Conservation (phyloP, 2,888 invertebrate genomes). For the Antheraea assamensis region DNA sequence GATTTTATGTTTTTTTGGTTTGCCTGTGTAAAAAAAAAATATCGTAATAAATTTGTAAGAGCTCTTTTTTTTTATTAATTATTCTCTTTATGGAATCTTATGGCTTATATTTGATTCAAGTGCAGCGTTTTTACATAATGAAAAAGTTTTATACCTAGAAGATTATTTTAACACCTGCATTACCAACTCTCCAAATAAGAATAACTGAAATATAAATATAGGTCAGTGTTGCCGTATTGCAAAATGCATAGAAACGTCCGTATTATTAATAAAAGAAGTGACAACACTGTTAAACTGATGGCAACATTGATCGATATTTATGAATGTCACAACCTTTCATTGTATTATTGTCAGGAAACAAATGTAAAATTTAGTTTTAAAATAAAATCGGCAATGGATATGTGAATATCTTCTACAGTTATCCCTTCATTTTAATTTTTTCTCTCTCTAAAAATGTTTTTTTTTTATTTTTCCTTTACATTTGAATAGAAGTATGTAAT, state of each 20-base stretch:
- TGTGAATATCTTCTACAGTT: neutral
- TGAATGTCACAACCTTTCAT: neutral
- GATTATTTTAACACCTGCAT: neutral
- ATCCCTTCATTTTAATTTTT: neutral
- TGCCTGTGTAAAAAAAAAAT: constrained; percentile 10
- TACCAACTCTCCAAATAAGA: neutral
- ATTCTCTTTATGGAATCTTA: no score
- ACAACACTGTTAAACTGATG: neutral
- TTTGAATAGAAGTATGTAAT: neutral
- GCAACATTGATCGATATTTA: neutral
- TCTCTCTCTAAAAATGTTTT: neutral
- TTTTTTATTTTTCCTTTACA: neutral
- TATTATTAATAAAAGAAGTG: neutral
- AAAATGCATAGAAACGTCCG: neutral
- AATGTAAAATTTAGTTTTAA: constrained; percentile 8
- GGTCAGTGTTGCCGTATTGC: neutral
- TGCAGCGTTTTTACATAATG: no score
- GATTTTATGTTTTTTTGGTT: neutral
- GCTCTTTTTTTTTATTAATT: constrained; percentile 4
- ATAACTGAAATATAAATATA: neutral
- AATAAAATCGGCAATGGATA: constrained; percentile 18
- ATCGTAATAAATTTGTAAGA: constrained; percentile 2
- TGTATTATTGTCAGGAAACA: constrained; percentile 10
- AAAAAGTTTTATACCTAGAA: neutral
- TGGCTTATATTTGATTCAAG: no score